Percentiles rank a stretch among this genome's conserved stretches.
These are phyloP conservation scores for Hydroisotoma schaefferi DNA, from an alignment of 2,888 invertebrate genomes.

Conservation along the genomic window DNA sequence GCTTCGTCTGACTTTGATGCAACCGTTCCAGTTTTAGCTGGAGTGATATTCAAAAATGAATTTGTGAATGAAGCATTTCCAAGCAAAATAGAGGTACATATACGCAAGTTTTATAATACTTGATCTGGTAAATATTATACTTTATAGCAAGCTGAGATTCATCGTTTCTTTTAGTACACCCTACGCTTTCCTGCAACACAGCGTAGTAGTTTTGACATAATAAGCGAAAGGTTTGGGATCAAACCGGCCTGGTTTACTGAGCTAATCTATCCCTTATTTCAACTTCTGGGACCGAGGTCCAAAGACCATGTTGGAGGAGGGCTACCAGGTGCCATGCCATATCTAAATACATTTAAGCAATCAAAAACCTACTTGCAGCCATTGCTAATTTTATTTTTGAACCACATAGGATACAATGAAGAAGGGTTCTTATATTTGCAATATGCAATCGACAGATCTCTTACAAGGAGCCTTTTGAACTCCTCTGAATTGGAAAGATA, in stretches of 20 bases:
- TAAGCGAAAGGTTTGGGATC: slow-evolving; percentile 42
- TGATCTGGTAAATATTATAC: background rate
- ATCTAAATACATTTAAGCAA: too few species aligned
- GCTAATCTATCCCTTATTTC: slow-evolving; percentile 63
- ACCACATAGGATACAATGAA: slow-evolving; percentile 53
- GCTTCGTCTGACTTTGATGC: slow-evolving; percentile 32
- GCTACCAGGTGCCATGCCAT: too few species aligned
- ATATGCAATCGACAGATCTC: slow-evolving; percentile 57
- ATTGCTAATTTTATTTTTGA: too few species aligned
- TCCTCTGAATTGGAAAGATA: slow-evolving; percentile 16
- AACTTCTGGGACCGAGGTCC: slow-evolving; percentile 65
- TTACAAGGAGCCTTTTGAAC: slow-evolving; percentile 46
- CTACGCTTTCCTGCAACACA: slow-evolving; percentile 46
- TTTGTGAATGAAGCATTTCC: slow-evolving; percentile 31
- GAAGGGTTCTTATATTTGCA: slow-evolving; percentile 69
- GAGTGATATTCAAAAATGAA: slow-evolving; percentile 40
- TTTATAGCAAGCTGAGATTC: background rate
- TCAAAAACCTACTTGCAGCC: too few species aligned
- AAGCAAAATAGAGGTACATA: slow-evolving; percentile 40
- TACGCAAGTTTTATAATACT: background rate
- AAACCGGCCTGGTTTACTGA: slow-evolving; percentile 64
- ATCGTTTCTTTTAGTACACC: slow-evolving; percentile 33
- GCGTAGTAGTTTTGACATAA: slow-evolving; percentile 42
- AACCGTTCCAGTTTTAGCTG: slow-evolving; percentile 41
- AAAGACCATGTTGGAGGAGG: slow-evolving; percentile 56